phyloP scores from a whole-genome alignment of 1,140 invertebrate genomes.

The Antheraea pernyi region DNA sequence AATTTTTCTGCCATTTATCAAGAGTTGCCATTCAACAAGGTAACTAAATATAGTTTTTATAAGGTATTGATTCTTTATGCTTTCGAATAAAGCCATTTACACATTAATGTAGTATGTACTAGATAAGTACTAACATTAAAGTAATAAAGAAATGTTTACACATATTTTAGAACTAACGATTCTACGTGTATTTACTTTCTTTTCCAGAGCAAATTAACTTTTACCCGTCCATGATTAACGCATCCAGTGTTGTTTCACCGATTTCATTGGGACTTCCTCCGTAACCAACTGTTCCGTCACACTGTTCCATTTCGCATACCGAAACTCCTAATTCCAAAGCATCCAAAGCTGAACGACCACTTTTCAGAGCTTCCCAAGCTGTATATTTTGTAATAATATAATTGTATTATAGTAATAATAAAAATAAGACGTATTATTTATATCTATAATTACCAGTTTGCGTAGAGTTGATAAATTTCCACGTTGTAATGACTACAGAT shows the following conservation, averaged over 20 bases:
- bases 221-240: conserved; percentile 98
- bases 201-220: not conserved
- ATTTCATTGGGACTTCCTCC: conserved; percentile 97
- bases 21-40: too few relatives aligned
- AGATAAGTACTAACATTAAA: too few relatives aligned
- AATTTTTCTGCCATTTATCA: too few relatives aligned
- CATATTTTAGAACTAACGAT: too few relatives aligned
- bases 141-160: too few relatives aligned
- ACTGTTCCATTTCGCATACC: conserved; percentile 92
- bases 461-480: conserved; percentile 27
- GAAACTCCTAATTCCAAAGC: conserved; percentile 92
- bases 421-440: too few relatives aligned
- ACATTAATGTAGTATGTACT: too few relatives aligned
- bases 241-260: conserved; percentile 98
- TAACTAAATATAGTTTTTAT: too few relatives aligned
- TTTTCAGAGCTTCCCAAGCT: conserved; percentile 88
- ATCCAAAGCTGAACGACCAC: conserved; percentile 85
- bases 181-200: too few relatives aligned
- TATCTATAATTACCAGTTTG: conserved; percentile 20
- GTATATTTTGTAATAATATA: not conserved
- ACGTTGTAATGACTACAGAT: conserved; percentile 31
- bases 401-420: too few relatives aligned
- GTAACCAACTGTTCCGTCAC: conserved; percentile 95
- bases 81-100: too few relatives aligned
- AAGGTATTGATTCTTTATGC: too few relatives aligned